Evolutionary conservation across 2,888 invertebrate genomes (phyloP), one percentile per base, ranked within the genome.

Genomic region (Lycaena phlaeas): DNA sequence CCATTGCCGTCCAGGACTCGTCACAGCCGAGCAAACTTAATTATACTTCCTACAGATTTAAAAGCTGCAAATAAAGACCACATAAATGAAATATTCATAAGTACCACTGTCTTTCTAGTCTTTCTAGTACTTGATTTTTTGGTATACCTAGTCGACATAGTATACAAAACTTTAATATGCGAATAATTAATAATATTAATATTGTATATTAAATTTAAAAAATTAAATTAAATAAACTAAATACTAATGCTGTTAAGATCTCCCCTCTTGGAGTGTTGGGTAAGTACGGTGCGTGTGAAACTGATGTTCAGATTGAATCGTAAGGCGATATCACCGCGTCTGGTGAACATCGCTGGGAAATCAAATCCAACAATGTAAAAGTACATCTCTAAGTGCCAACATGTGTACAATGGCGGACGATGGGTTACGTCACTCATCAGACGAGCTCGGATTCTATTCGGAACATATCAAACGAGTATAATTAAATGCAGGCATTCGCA

Each of bases 321-420:
- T 75, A 81, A 81, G 74, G 51, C 57, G 81, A 81, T 67, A 81
- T 69, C 60, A 53, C 58, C 46, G 64, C 69, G 79, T 79, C 82
- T 81, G 81, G 72, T 56, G 66, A 73, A 51, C 70, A 68, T 79
- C 75, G 68, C 53, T 54, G 53, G 57, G 64, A 66, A 72, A 72
- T 71, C 70, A 71, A 64, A 67, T 59, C 69, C 63, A 57, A 56
- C 59, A 57, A 59, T 61, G 51, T 53, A 58, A 45, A 45, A 57
- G 56, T 56, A 55, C 51, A 56, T 54, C 43, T 53, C 59, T 56
- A 53, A 55, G 58, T 56, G 61, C 60, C 58, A 61, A 72, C 81
- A 81, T 68, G 70, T 81, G 81, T 69, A 71, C 68, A 72, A 69
- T 69, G 54, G 55, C 56, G 57, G 56, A 56, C 50, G 50, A 48